phyloP scores from a whole-genome alignment of 2,888 invertebrate genomes.

The Empis livida region DNA sequence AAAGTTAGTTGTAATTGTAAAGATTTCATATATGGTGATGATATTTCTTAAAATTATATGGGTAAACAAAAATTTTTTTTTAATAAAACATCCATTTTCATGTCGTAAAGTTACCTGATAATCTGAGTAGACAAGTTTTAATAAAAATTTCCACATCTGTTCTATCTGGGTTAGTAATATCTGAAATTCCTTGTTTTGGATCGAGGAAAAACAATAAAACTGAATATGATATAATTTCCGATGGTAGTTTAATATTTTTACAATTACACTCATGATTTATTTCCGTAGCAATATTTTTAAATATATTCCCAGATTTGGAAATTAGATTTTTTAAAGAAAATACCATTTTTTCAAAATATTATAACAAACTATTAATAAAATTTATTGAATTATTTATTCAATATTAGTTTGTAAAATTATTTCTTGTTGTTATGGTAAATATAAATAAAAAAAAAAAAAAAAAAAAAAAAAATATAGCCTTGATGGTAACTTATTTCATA shows the following conservation, averaged over 20 bases:
- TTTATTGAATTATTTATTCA: too few relatives aligned
- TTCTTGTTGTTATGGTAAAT: too few relatives aligned
- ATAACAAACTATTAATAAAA: too few relatives aligned
- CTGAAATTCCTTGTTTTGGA: neutral
- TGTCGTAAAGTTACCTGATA: neutral
- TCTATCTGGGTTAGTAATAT: neutral
- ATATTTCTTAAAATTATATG: neutral
- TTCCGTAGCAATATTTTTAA: neutral
- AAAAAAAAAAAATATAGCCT: too few relatives aligned
- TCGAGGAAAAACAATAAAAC: neutral
- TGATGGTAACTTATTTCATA: too few relatives aligned
- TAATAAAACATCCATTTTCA: neutral
- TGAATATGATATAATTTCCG: neutral
- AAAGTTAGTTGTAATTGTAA: neutral
- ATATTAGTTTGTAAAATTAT: too few relatives aligned
- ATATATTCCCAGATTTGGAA: neutral
- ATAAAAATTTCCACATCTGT: neutral
- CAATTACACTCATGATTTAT: neutral
- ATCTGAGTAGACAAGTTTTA: neutral
- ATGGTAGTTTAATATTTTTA: neutral
- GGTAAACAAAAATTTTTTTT: neutral
- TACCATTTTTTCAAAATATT: neutral
- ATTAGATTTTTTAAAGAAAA: neutral
- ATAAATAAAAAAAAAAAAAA: too few relatives aligned
- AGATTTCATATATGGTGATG: neutral